Percentiles rank a stretch among this genome's conserved stretches.
These are phyloP conservation scores for Tapera naevia DNA, from an alignment of 2,797 vertebrate genomes.

Conservation along the genomic window DNA sequence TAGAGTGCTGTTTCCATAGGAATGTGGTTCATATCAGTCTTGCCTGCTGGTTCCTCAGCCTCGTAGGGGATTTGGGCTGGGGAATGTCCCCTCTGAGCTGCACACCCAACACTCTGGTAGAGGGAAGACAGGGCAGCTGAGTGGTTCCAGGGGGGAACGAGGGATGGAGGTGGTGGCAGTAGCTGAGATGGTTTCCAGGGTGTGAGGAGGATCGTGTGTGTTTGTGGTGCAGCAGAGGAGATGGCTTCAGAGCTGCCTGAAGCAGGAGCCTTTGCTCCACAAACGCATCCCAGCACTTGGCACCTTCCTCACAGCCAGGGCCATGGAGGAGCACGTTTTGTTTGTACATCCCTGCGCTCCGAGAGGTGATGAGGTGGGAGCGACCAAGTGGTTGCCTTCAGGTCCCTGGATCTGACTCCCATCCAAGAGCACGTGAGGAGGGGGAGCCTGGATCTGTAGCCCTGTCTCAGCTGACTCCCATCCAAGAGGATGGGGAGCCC, in stretches of 20 bases:
- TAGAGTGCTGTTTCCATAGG: background rate
- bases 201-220: accelerated
- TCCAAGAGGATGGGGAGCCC: background rate
- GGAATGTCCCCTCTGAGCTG: background rate
- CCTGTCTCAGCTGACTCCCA: background rate
- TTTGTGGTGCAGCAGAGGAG: background rate
- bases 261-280: accelerated
- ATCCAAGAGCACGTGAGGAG: too few species aligned
- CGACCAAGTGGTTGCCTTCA: accelerated
- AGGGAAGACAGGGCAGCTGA: background rate
- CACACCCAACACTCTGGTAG: accelerated
- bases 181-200: background rate
- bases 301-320: accelerated
- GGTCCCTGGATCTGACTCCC: background rate
- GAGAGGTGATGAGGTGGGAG: accelerated
- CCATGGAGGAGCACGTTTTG: accelerated
- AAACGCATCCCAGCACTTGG: background rate
- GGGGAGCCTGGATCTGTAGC: background rate
- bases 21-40: background rate
- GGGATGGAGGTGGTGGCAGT: accelerated
- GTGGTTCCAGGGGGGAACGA: background rate
- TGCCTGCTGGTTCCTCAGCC: background rate
- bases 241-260: accelerated
- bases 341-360: accelerated
- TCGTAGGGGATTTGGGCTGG: background rate